phyloP scores from a whole-genome alignment of 2,113 vertebrate species.

The Sisor rabdophorus region DNA sequence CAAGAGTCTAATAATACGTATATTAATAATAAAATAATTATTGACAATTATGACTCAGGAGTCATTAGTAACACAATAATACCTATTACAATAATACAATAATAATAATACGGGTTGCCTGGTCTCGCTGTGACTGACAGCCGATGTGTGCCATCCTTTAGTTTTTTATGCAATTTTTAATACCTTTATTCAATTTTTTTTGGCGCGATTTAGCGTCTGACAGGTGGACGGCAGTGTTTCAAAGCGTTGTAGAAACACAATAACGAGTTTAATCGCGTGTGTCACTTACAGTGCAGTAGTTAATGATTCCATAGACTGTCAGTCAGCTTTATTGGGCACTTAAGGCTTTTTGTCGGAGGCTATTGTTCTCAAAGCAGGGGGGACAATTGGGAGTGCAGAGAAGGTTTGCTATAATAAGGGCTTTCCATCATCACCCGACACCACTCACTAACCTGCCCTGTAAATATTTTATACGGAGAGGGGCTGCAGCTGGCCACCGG shows the following conservation, averaged over 20 bases:
- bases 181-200: neutral
- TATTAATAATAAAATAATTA: neutral
- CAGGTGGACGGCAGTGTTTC: neutral
- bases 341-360: constrained; percentile 47
- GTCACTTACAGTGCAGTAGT: constrained; percentile 29
- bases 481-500: constrained; percentile 42
- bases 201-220: neutral
- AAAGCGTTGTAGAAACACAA: constrained; percentile 7
- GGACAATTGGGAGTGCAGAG: constrained; percentile 71
- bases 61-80: neutral
- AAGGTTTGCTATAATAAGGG: constrained; percentile 84
- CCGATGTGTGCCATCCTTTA: neutral
- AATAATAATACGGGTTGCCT: neutral
- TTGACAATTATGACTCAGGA: neutral
- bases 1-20: neutral
- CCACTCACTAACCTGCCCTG: constrained; percentile 76
- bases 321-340: constrained; percentile 45
- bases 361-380: constrained; percentile 62
- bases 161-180: neutral
- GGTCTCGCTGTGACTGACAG: neutral
- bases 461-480: constrained; percentile 79
- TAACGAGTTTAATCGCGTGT: constrained; percentile 32
- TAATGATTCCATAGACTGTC: constrained; percentile 45
- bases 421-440: constrained; percentile 81
- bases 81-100: neutral